phyloP scores from a whole-genome alignment of 2,113 vertebrate species.

The human region DNA sequence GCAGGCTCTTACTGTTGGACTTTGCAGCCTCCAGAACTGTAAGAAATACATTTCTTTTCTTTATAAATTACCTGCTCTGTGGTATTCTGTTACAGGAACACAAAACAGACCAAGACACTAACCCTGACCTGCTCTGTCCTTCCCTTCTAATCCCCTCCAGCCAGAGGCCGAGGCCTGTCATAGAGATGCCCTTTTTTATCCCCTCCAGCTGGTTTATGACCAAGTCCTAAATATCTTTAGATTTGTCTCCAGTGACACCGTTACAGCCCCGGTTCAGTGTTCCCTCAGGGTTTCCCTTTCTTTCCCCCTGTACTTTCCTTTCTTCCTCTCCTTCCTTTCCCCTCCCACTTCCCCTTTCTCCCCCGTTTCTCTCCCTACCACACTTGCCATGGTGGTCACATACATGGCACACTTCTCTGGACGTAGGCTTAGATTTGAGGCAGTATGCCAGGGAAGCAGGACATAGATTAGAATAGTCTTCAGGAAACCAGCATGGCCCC shows the following conservation, averaged over 20 bases:
- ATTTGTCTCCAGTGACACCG: not conserved
- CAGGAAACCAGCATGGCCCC: not conserved
- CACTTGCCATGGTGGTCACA: no score
- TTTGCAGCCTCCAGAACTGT: not conserved
- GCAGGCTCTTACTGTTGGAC: not conserved
- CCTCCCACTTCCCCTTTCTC: not conserved
- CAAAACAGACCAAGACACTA: no score
- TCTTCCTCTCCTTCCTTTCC: no score
- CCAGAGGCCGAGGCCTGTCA: not conserved
- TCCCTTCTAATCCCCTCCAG: not conserved
- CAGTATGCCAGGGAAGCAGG: not conserved
- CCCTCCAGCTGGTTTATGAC: not conserved
- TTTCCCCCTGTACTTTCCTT: not conserved
- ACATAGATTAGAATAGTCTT: not conserved
- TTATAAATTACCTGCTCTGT: not conserved
- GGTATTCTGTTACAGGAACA: not conserved
- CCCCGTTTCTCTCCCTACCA: not conserved
- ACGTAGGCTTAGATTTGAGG: not conserved
- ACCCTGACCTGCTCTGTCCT: not conserved
- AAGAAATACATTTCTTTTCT: no score
- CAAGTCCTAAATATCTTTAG: rapidly evolving
- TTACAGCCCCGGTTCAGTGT: not conserved
- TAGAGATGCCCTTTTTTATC: not conserved
- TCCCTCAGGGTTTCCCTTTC: not conserved
- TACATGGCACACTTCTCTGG: not conserved